A percentile compares a stretch with the other conserved stretches of the same genome.
Conservation (phyloP, 1,140 invertebrate species). For the Megalopta genalis region DNA sequence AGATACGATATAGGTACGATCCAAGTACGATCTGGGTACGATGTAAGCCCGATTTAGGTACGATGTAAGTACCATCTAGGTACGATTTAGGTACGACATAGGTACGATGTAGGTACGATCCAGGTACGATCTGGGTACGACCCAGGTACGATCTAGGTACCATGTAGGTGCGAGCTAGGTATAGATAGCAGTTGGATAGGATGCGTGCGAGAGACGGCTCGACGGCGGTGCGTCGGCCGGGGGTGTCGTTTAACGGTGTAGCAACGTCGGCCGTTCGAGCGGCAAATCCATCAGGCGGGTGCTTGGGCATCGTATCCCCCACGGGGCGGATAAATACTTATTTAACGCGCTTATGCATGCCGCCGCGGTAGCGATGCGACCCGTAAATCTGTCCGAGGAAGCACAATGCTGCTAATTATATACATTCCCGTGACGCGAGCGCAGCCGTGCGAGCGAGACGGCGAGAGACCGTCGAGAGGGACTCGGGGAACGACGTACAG, state of each 20-base stretch:
- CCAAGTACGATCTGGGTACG: no score
- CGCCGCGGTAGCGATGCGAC: constrained; percentile 78
- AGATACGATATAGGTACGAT: no score
- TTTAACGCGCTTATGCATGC: constrained; percentile 80
- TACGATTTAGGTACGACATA: no score
- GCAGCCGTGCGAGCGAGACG: constrained; percentile 56
- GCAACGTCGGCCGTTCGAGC: constrained; percentile 64
- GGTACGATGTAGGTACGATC: no score
- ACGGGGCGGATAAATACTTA: constrained; percentile 80
- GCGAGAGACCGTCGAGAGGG: constrained; percentile 14
- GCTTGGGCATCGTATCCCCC: constrained; percentile 73
- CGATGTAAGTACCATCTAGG: no score
- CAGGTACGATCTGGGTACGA: no score
- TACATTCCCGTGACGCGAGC: constrained; percentile 77
- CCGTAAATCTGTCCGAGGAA: constrained; percentile 79
- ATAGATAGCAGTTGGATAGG: background rate
- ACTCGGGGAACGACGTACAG: constrained; percentile 20
- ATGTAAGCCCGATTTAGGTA: no score
- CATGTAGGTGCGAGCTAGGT: no score
- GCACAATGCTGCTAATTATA: constrained; percentile 81
- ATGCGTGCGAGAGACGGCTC: background rate
- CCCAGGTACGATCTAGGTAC: no score
- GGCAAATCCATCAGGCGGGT: constrained; percentile 75
- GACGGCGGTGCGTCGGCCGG: constrained; percentile 25
- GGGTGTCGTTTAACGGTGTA: constrained; percentile 55